Base-by-base conservation (phyloP, 2,797 vertebrate species). In the Cetoscarus ocellatus region DNA sequence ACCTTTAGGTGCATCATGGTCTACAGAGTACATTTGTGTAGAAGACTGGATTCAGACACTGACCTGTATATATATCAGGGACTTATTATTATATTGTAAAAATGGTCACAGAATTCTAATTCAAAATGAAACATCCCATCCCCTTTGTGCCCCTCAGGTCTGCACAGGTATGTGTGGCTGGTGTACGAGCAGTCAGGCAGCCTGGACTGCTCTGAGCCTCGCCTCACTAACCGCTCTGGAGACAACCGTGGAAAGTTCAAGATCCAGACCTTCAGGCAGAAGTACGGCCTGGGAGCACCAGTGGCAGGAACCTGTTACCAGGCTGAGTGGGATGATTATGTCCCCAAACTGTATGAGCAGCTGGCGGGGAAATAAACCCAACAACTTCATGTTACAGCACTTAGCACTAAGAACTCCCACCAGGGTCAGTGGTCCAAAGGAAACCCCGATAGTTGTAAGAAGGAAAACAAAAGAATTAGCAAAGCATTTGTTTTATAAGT, bases 81-180 rank as follows among this genome's bases (percentile, higher is more conserved):
- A 27, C 27, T 27, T 27, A 4, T 27, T 27, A 2, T 27, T 27
- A 4, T 27, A 27, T 27, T 27, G 27, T 27, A 27, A 27, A 27
- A 4, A 27, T 27, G 27, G 27, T 27, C n/a, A n/a, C n/a, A n/a
- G n/a, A n/a, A 27, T 27, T 27, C 4, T 27, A 49, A 14, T 52
- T 14, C 19, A 34, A 4, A 51, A 27, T 27, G 27, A 27, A 27
- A 27, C 27, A 27, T 27, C 27, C 27, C 27, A 27, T 4, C 27
- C 27, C 27, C 13, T 38, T 14, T 35, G 7, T 18, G 10, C 42
- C 51, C 47, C 6, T 0, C 87, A 99, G 98, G 98, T 77, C 96
- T 99, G 44, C 98, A 99, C 88, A 95, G 97, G 70, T 99, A 99
- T 0, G 95, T 99, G 77, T 99, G 98, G 98, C 92, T 99, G 89